Conservation (phyloP, 53 echinoderm and acorn worm genomes). For the Apostichopus leukothele region DNA sequence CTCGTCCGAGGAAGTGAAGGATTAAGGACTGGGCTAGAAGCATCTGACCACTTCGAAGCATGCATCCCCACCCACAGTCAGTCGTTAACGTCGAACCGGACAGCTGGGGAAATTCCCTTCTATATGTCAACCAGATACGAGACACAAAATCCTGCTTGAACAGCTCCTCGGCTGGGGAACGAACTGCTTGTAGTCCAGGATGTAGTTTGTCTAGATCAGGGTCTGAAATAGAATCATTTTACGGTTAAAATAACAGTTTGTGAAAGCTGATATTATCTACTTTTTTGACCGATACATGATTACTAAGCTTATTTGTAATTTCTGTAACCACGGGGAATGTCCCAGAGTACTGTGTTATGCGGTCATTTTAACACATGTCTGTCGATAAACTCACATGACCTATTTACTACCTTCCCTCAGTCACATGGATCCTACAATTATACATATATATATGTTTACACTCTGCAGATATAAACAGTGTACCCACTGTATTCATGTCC, state of each 20-base stretch:
- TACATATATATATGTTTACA: too few species aligned
- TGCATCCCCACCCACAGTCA: conserved; percentile 99
- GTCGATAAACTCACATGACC: too few species aligned
- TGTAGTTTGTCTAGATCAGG: conserved; percentile 62
- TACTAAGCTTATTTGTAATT: neutral
- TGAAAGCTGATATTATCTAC: too few species aligned
- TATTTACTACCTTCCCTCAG: too few species aligned
- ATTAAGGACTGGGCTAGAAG: conserved; percentile 88
- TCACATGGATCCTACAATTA: too few species aligned
- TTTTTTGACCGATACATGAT: neutral
- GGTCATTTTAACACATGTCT: too few species aligned
- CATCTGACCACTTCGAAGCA: conserved; percentile 99
- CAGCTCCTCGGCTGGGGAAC: conserved; percentile 84
- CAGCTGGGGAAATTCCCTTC: conserved; percentile 90
- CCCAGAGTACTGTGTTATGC: too few species aligned
- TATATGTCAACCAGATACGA: conserved; percentile 93
- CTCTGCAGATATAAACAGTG: too few species aligned
- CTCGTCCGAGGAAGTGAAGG: conserved; percentile 85
- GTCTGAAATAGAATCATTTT: conserved; percentile 48
- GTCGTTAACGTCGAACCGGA: conserved; percentile 87
- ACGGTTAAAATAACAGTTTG: too few species aligned
- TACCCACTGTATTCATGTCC: too few species aligned
- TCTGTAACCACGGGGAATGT: too few species aligned
- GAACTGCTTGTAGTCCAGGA: conserved; percentile 66
- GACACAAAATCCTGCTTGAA: conserved; percentile 97